Evolutionary conservation across 2,797 vertebrate genomes (phyloP).

Genomic region (Hypotaenidia okinawae): DNA sequence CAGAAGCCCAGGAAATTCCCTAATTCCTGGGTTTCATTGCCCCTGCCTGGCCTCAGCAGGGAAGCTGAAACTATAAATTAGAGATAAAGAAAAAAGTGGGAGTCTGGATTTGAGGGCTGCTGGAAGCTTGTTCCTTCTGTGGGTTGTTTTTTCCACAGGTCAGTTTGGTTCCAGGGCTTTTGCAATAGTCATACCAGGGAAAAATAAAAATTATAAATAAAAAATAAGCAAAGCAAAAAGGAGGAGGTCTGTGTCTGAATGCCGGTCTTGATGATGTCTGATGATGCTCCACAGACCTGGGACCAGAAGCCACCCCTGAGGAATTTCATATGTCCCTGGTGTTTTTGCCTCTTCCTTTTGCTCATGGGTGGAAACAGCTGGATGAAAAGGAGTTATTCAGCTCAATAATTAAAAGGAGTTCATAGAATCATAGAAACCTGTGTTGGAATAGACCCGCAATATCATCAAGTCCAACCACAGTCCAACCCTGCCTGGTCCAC

Average conservation of each 20-base stretch:
- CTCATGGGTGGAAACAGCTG: neutral
- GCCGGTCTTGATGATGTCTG: neutral
- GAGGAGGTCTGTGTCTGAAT: neutral
- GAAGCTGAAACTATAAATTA: neutral
- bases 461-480: no score
- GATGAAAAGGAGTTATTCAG: neutral
- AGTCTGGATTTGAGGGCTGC: neutral
- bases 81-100: neutral
- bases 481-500: no score
- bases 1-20: neutral
- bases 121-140: neutral
- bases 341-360: neutral
- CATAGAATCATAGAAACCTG: no score
- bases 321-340: neutral
- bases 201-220: neutral
- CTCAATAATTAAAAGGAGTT: neutral
- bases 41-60: neutral
- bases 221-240: no score
- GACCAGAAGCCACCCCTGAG: neutral
- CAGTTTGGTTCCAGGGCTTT: neutral
- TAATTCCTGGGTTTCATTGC: neutral
- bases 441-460: no score
- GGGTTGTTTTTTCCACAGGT: neutral
- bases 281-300: neutral
- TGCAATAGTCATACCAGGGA: no score